A percentile compares a stretch with the other conserved stretches of the same genome.
Conservation (phyloP, 2,797 vertebrate species). For the Cephalopachus bancanus region DNA sequence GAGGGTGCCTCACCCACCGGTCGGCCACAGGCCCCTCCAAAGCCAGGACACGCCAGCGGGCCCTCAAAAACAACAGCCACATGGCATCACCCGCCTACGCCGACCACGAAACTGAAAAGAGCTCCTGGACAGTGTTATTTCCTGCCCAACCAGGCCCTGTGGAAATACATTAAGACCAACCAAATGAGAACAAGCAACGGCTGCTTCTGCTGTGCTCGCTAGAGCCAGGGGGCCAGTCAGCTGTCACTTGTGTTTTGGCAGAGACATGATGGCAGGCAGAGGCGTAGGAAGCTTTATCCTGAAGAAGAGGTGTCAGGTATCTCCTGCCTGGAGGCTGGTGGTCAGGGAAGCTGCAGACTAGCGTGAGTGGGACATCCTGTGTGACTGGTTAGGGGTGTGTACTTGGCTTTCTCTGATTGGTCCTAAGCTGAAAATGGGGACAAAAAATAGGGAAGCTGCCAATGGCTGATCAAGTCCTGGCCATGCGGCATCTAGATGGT, state of each 20-base stretch:
- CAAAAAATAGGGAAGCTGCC: not conserved
- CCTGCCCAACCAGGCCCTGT: not conserved
- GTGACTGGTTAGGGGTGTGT: not conserved
- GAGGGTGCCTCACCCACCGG: conserved; percentile 59
- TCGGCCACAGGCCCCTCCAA: conserved; percentile 61
- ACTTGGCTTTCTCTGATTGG: conserved; percentile 4
- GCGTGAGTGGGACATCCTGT: not conserved
- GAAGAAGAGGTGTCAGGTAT: not conserved
- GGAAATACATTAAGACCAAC: not conserved
- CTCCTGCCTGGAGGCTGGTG: not conserved
- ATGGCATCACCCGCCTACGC: not conserved
- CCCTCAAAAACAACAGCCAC: not conserved
- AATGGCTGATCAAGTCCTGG: not conserved
- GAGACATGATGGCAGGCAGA: not conserved
- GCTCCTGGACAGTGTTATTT: not conserved
- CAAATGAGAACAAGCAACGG: not conserved
- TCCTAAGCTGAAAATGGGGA: not conserved
- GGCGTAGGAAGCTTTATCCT: not conserved
- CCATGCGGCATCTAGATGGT: not conserved
- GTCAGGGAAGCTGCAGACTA: not conserved
- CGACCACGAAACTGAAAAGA: not conserved
- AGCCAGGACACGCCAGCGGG: conserved; percentile 68
- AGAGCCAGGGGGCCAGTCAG: not conserved
- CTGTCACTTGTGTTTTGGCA: not conserved
- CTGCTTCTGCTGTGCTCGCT: not conserved